Percentiles rank a stretch among this genome's conserved stretches.
Evolutionary conservation across 2,797 vertebrate species (phyloP).

Genomic region (Anisognathus igniventris): DNA sequence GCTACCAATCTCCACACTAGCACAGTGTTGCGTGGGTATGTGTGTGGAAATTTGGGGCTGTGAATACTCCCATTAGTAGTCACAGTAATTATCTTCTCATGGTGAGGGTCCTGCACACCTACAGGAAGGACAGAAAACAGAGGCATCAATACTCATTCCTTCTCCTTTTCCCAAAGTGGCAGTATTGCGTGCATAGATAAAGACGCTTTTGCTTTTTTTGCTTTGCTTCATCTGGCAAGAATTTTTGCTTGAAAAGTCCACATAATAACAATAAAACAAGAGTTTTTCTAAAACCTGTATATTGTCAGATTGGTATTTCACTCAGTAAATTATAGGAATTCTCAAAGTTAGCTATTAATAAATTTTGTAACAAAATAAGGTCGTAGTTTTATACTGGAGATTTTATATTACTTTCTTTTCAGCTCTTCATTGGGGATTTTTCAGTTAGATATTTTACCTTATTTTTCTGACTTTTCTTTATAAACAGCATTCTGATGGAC

Average conservation of each 20-base stretch:
- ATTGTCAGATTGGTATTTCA: not conserved
- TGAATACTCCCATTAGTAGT: conserved; percentile 89
- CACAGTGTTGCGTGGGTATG: conserved; percentile 88
- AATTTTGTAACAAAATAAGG: not conserved
- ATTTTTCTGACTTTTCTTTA: not conserved
- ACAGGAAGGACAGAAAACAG: conserved; percentile 54
- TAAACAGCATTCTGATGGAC: not conserved
- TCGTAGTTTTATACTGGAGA: not conserved
- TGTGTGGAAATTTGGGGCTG: conserved; percentile 91
- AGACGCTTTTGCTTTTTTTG: not conserved
- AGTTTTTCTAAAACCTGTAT: not conserved
- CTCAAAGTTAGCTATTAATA: not conserved
- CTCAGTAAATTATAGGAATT: not conserved
- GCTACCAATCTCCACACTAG: conserved; percentile 91
- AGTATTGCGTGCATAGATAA: not conserved
- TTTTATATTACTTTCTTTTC: not conserved
- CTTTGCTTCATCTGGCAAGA: not conserved
- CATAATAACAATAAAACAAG: not conserved
- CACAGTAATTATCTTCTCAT: conserved; percentile 91
- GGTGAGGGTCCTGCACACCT: conserved; percentile 94
- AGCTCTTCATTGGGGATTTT: not conserved
- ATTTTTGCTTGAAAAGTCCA: not conserved
- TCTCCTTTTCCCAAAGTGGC: not conserved
- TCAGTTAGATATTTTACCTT: not conserved
- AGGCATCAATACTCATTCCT: not conserved